Evolutionary conservation across 1,140 invertebrate genomes (phyloP).

Genomic region (Drosophila pallidifrons): DNA sequence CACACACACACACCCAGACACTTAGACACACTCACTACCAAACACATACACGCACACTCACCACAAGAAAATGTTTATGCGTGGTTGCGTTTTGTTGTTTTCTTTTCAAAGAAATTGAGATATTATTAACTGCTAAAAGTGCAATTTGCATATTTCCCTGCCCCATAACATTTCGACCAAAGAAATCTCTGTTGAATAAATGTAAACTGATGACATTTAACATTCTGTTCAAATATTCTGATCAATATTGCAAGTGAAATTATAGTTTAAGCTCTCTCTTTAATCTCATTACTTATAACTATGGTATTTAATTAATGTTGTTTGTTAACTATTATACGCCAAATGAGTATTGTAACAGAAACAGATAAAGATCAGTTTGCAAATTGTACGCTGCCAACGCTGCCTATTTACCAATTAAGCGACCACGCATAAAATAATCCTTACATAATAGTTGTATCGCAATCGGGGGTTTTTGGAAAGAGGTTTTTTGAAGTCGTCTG

Average conservation of each 20-base stretch:
- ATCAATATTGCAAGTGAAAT: conserved; percentile 1
- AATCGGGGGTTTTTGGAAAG: background rate
- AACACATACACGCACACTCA: conserved; percentile 19
- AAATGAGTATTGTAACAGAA: background rate
- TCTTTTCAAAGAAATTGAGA: conserved; percentile 8
- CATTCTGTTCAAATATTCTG: background rate
- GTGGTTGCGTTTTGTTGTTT: conserved; percentile 35
- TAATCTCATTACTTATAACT: conserved; percentile 9
- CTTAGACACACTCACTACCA: conserved; percentile 24
- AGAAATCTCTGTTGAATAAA: conserved; percentile 6
- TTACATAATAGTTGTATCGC: background rate
- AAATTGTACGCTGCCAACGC: conserved; percentile 21
- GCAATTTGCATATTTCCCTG: background rate
- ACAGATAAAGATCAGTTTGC: background rate
- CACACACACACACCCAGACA: conserved; percentile 16
- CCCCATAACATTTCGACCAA: conserved; percentile 14
- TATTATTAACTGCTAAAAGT: conserved; percentile 4
- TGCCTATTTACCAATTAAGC: conserved; percentile 27
- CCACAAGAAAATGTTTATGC: conserved; percentile 42
- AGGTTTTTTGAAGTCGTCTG: background rate
- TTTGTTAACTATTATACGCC: conserved; percentile 8
- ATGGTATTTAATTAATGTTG: conserved; percentile 8
- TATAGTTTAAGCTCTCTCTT: conserved; percentile 9
- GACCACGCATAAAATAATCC: conserved; percentile 26
- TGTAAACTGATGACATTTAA: conserved; percentile 14